phyloP scores from a whole-genome alignment of 2,888 invertebrate species.

The Parthenolecanium corni region DNA sequence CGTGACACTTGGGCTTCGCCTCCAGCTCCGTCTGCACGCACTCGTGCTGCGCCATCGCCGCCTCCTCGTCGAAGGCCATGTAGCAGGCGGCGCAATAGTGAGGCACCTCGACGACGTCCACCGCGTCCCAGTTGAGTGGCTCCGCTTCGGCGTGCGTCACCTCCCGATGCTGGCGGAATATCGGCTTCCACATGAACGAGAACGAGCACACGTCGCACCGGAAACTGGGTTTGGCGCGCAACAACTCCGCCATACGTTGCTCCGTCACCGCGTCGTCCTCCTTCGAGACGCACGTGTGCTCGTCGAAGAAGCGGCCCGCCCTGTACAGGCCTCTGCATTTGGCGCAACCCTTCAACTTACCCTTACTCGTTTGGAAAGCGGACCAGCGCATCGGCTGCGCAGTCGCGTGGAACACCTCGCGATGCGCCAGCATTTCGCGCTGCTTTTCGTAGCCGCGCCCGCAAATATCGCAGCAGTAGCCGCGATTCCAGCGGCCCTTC shows the following conservation, averaged over 20 bases:
- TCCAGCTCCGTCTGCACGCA: not conserved
- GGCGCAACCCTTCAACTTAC: not conserved
- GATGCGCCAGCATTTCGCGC: slow-evolving; percentile 9
- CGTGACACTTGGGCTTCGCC: not conserved
- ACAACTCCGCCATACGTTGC: not conserved
- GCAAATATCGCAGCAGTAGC: slow-evolving; percentile 18
- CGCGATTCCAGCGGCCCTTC: too few relatives aligned
- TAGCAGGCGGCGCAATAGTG: not conserved
- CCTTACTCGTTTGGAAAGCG: not conserved
- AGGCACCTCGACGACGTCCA: not conserved
- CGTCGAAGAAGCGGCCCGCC: not conserved
- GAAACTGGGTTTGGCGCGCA: not conserved
- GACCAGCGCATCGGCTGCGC: slow-evolving; percentile 3
- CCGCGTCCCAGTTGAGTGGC: not conserved
- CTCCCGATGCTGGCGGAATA: slow-evolving; percentile 5
- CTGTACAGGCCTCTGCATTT: not conserved
- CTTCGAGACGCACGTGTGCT: not conserved
- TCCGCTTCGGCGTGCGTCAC: not conserved
- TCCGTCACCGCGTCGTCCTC: not conserved
- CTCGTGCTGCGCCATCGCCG: not conserved
- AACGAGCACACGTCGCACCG: slow-evolving; percentile 10
- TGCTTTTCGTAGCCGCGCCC: not conserved
- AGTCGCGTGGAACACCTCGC: not conserved
- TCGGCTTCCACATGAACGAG: slow-evolving; percentile 14
- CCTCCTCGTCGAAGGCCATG: not conserved